Conservation (phyloP, 2,113 vertebrate genomes). For the Lampris incognitus region DNA sequence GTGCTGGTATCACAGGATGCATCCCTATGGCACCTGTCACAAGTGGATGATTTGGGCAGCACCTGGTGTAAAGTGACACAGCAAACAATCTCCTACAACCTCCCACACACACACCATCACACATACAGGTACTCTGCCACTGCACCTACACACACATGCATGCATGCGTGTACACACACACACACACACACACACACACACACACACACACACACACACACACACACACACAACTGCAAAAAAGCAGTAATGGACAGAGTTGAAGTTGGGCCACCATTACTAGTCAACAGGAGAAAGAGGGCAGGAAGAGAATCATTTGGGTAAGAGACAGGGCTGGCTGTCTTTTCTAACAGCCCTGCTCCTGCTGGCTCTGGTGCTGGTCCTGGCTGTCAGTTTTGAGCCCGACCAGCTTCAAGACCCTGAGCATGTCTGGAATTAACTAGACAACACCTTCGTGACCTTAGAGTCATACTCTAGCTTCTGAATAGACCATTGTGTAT, state of each 20-base stretch:
- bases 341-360: slow-evolving; percentile 14
- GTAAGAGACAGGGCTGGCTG: background rate
- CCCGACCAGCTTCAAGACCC: slow-evolving; percentile 33
- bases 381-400: slow-evolving; percentile 17
- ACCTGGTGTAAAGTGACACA: slow-evolving; percentile 10
- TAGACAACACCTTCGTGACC: slow-evolving; percentile 39
- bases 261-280: slow-evolving; percentile 23
- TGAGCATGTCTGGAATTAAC: slow-evolving; percentile 34
- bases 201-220: background rate
- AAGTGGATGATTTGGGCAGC: background rate
- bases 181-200: slow-evolving; percentile 13
- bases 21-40: slow-evolving; percentile 28
- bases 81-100: background rate
- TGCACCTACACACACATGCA: background rate
- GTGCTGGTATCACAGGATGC: background rate
- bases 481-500: slow-evolving; percentile 4
- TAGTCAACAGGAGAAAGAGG: slow-evolving; percentile 54
- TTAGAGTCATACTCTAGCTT: slow-evolving; percentile 12
- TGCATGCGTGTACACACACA: background rate
- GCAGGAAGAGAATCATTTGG: background rate
- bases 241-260: slow-evolving; percentile 20
- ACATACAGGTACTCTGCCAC: background rate
- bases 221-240: slow-evolving; percentile 25
- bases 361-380: slow-evolving; percentile 19
- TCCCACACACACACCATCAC: background rate